phyloP scores from a whole-genome alignment of 2,888 invertebrate species.

The Dioctria linearis region DNA sequence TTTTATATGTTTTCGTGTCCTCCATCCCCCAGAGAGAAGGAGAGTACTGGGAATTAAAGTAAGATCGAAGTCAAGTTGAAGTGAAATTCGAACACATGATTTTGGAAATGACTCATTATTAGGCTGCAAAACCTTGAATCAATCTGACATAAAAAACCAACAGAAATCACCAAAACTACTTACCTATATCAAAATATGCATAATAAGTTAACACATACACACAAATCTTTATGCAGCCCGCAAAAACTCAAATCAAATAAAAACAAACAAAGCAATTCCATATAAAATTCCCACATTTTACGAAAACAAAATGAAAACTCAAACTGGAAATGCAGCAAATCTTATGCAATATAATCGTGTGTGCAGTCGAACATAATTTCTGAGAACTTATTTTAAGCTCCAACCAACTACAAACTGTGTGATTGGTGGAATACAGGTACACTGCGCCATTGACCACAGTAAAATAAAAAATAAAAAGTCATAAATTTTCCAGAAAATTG shows the following conservation, averaged over 20 bases:
- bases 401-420: conserved; percentile 22
- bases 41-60: too few species aligned
- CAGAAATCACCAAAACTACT: too few species aligned
- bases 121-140: too few species aligned
- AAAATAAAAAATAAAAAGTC: conserved; percentile 17
- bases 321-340: background rate
- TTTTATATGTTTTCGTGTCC: too few species aligned
- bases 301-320: conserved; percentile 1
- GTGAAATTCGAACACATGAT: too few species aligned
- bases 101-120: too few species aligned
- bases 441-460: background rate
- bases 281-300: background rate
- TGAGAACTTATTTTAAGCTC: conserved; percentile 38
- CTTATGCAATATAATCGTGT: conserved; percentile 36
- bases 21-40: too few species aligned
- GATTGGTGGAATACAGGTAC: conserved; percentile 17
- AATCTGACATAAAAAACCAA: too few species aligned
- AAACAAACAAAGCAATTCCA: background rate
- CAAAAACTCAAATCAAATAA: background rate
- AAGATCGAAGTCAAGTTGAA: too few species aligned
- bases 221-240: background rate
- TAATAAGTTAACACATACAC: too few species aligned
- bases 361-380: conserved; percentile 28
- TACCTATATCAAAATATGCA: too few species aligned
- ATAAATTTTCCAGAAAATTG: conserved; percentile 48